Conservation (phyloP, 2,888 invertebrate species). For the Pollenia amentaria region DNA sequence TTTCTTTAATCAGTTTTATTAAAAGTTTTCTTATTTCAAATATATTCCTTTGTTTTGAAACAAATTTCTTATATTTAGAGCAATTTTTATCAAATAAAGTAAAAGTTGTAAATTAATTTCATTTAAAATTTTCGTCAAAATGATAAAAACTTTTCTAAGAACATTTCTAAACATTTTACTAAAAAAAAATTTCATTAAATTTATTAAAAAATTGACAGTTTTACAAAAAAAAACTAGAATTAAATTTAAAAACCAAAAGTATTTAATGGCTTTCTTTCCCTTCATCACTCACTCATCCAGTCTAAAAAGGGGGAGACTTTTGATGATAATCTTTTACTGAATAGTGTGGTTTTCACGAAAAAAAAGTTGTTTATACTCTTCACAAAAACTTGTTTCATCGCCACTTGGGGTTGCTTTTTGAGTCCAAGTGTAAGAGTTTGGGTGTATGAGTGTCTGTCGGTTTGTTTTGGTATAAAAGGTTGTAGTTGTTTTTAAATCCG, state of each 20-base stretch:
- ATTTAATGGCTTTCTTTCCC: not conserved
- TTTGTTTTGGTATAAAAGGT: not conserved
- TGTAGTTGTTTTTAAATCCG: conserved; percentile 37
- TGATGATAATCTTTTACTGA: conserved; percentile 61
- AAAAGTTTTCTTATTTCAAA: no score
- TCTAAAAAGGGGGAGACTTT: conserved; percentile 19
- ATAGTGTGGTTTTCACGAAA: conserved; percentile 38
- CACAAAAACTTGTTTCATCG: conserved; percentile 33
- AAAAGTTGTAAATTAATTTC: no score
- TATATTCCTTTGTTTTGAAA: no score
- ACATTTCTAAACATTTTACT: no score
- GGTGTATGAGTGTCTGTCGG: conserved; percentile 8
- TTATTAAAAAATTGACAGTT: no score
- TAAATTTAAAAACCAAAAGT: not conserved
- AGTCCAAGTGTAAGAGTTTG: not conserved
- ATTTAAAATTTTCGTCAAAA: no score
- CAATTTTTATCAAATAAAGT: no score
- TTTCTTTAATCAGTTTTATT: no score
- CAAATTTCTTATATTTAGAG: no score
- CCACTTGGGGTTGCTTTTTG: conserved; percentile 53
- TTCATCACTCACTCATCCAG: conserved; percentile 27
- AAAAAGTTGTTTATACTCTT: conserved; percentile 7
- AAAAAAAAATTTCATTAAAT: no score
- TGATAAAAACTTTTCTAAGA: no score
- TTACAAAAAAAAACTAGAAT: no score